phyloP scores from a whole-genome alignment of 2,888 invertebrate species.

The Acronicta psi region DNA sequence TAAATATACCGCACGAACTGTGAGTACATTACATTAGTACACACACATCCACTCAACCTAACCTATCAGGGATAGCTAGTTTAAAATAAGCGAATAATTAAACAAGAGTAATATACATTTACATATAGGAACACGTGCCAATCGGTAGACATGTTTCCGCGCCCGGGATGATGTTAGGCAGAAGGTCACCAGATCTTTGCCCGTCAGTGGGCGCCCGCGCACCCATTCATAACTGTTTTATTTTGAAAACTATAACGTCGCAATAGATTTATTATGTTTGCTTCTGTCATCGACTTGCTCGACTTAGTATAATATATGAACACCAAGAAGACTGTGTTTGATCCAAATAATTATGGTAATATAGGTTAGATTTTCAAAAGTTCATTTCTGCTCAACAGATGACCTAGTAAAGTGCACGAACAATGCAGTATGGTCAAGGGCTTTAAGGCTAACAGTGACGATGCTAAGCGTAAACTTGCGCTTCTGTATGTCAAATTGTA shows the following conservation, averaged over 20 bases:
- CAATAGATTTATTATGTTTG: conserved; percentile 10
- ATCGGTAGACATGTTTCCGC: conserved; percentile 30
- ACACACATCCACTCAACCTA: no score
- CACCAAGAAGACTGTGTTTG: background rate
- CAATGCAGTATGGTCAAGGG: no score
- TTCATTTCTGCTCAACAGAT: no score
- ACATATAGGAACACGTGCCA: conserved; percentile 26
- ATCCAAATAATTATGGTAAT: no score
- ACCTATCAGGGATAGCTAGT: no score
- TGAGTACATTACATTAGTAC: no score
- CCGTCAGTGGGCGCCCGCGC: conserved; percentile 52
- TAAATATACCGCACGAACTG: no score
- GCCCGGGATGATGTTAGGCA: conserved; percentile 20
- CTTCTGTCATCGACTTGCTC: conserved; percentile 1
- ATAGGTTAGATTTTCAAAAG: background rate
- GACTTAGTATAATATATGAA: background rate
- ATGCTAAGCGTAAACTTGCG: no score
- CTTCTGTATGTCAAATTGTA: no score
- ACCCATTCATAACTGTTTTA: conserved; percentile 64
- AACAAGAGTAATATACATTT: conserved; percentile 7
- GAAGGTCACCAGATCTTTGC: conserved; percentile 59
- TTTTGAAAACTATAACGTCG: conserved; percentile 55
- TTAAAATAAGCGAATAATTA: conserved; percentile 33
- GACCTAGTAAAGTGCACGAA: no score
- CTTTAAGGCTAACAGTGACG: no score